Evolutionary conservation across 2,888 invertebrate genomes (phyloP), one percentile per base, ranked within the genome.

Genomic region (Iphiclides podalirius): DNA sequence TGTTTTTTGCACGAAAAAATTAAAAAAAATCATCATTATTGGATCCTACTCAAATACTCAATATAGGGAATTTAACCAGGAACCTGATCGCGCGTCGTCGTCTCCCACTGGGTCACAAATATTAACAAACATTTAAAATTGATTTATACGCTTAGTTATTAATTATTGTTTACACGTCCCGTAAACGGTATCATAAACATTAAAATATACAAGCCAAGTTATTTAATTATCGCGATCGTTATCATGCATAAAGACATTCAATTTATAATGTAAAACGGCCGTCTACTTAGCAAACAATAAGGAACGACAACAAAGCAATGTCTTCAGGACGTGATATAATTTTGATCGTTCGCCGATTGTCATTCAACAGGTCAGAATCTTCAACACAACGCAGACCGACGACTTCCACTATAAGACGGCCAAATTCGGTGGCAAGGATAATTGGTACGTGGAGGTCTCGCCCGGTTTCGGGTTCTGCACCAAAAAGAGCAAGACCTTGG

Each of bases 391-490:
- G 1, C 77, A 57, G 9, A 63, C 65, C 13, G 54, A 67, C 6
- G 47, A 59, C 8, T 51, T 70, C 2, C 35, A 47, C 4, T 44
- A 54, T 1, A 49, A 38, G 1, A 56, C 60, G 0, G 52, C 46
- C 0, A 60, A 58, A 0, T 45, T 44, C 1, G 71, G 72, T 47
- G 7, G 17, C 6, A 60, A 53, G 0, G 51, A 42, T 0, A 58
- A 52, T 0, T 55, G 66, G 0, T 55, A 56, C 1, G 52, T 82
- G 1, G 54, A 60, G 9, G 66, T 64, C 0, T 58, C 15, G 1
- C 64, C 75, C 0, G 28, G 41, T 0, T 16, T 17, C 0, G 58
- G 66, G 1, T 85, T 86, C 61, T 87, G 87, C 52, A 56, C 61
- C 0, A 47, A 56, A 0, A 61, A 55, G 1, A 64, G 73, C 6